Evolutionary conservation across 2,113 vertebrate genomes (phyloP).

Genomic region (Zootoca vivipara): DNA sequence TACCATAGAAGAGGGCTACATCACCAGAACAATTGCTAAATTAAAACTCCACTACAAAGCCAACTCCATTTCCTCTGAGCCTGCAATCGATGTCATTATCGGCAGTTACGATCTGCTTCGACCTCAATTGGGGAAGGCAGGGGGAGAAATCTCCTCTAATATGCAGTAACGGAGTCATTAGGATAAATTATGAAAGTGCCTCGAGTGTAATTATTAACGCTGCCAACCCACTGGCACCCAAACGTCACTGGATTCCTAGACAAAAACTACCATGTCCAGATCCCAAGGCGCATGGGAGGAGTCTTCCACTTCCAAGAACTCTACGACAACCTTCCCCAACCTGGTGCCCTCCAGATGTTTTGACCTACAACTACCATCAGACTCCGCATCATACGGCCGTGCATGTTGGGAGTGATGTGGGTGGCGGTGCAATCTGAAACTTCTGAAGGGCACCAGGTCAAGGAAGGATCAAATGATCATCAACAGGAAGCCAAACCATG

Average conservation of each 20-base stretch:
- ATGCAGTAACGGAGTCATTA: conserved; percentile 57
- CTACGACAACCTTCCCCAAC: not conserved
- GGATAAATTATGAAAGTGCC: conserved; percentile 69
- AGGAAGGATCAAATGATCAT: too few species aligned
- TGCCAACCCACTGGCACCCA: conserved; percentile 53
- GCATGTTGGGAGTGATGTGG: too few species aligned
- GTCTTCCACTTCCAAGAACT: conserved; percentile 8
- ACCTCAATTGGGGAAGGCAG: conserved; percentile 61
- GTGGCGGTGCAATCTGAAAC: too few species aligned
- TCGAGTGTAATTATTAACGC: conserved; percentile 54
- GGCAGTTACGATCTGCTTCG: conserved; percentile 55
- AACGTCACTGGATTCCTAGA: conserved; percentile 50
- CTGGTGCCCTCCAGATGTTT: not conserved
- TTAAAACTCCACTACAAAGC: conserved; percentile 61
- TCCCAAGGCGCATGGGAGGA: too few species aligned
- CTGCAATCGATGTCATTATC: conserved; percentile 45
- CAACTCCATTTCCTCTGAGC: conserved; percentile 59
- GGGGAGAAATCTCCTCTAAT: conserved; percentile 29
- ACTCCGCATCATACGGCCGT: too few species aligned
- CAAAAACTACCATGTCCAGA: not conserved
- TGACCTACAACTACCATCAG: not conserved
- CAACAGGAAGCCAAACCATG: not conserved
- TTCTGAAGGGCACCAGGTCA: too few species aligned
- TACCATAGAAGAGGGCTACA: conserved; percentile 52
- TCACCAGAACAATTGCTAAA: conserved; percentile 62